Base-by-base conservation (phyloP, 2,888 invertebrate genomes). In the Orchesella flavescens region DNA sequence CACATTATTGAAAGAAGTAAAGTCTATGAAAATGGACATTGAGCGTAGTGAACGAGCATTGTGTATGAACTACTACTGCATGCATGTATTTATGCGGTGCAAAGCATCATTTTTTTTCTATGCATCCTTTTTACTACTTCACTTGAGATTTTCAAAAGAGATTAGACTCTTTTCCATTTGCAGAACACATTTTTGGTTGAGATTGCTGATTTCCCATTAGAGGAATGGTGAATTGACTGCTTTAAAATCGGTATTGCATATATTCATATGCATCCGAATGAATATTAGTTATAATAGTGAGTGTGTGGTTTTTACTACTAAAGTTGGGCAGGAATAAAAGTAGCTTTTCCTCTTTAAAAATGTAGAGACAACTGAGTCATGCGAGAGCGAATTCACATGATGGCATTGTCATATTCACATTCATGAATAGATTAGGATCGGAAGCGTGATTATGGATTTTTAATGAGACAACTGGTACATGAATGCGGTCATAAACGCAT, bases 391-490 rank as follows among this genome's bases (percentile, higher is more conserved):
- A 34, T 34, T 34, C 34, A 34, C 34, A 34, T 34, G 34, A 34
- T 34, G 34, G 34, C 34, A 34, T 34, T 34, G 34, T 34, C 34
- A 34, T 34, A 34, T 34, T 34, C 34, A 34, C 34, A n/a, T n/a
- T n/a, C n/a, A 34, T 34, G 34, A 17, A 65, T 13, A 78, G 78
- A 78, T 74, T 81, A 81, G 81, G 61, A 81, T 81, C 81, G 46
- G 74, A 66, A 81, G 84, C 86, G 84, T 86, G 86, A 86, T 86
- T 84, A 86, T 86, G 84, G 80, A 76, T 84, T 86, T 86, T 86
- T 86, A 86, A 86, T 86, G 84, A 86, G 86, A 82, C 75, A 76
- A 66, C 55, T 77, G 77, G 77, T 69, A 77, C 34, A 34, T 34
- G 34, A 34, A 34, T 77, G 77, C 77, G 68, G 68, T 53, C 65